A percentile compares a stretch with the other conserved stretches of the same genome.
Conservation (phyloP, 2,888 invertebrate species). For the Vandiemenella viatica region DNA sequence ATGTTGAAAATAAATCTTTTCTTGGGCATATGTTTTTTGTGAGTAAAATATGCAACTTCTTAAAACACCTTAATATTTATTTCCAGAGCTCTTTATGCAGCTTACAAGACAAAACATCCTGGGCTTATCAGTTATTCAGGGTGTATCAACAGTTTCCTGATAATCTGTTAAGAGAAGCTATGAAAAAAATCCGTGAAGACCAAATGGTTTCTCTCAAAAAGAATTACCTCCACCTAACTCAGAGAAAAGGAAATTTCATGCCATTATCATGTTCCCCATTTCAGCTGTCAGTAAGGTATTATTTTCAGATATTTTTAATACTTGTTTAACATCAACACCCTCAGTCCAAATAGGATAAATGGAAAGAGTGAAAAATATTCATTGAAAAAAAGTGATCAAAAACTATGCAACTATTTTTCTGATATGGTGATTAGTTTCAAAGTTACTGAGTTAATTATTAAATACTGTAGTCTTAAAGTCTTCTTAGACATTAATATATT, state of each 20-base stretch:
- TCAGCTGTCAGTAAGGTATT: conserved; percentile 28
- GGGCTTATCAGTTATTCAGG: conserved; percentile 49
- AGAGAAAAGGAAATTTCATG: conserved; percentile 29
- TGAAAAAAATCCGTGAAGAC: conserved; percentile 40
- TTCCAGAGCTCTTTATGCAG: conserved; percentile 49
- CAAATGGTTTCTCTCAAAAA: conserved; percentile 42
- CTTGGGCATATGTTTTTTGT: too few species aligned
- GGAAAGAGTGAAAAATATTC: too few species aligned
- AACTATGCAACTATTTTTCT: too few species aligned
- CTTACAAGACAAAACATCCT: conserved; percentile 42
- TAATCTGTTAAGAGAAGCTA: conserved; percentile 39
- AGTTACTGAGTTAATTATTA: too few species aligned
- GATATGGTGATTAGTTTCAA: too few species aligned
- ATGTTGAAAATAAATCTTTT: too few species aligned
- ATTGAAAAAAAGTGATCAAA: too few species aligned
- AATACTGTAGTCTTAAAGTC: too few species aligned
- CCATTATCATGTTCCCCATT: conserved; percentile 35
- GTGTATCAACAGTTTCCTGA: conserved; percentile 60
- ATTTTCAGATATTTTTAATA: conserved; percentile 9
- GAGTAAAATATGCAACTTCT: too few species aligned
- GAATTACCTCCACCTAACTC: conserved; percentile 26
- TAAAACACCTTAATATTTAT: conserved; percentile 5
- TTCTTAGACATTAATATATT: too few species aligned
- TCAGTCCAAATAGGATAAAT: too few species aligned
- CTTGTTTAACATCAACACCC: too few species aligned